Evolutionary conservation across 2,888 invertebrate species (phyloP).

Genomic region (Amphipoea oculea): DNA sequence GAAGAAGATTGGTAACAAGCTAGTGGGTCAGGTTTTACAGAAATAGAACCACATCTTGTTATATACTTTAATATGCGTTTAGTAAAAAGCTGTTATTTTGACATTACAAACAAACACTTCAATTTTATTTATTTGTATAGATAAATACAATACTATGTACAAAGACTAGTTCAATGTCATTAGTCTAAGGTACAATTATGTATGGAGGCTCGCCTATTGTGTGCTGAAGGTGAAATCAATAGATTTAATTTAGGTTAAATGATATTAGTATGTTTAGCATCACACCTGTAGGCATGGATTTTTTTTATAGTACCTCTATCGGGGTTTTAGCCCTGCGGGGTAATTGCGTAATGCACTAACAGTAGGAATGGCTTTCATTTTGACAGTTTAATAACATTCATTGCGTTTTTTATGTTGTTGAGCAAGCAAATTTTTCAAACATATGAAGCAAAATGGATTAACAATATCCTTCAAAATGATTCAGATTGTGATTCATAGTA

Average conservation of each 20-base stretch:
- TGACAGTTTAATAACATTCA: background rate
- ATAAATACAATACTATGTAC: background rate
- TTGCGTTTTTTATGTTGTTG: no score
- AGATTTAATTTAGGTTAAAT: constrained; percentile 19
- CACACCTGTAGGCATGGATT: background rate
- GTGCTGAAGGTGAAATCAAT: constrained; percentile 27
- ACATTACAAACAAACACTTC: no score
- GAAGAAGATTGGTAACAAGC: background rate
- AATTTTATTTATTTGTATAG: background rate
- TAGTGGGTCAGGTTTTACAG: constrained; percentile 9
- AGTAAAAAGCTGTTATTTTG: no score
- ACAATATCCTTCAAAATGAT: no score
- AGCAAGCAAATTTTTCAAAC: no score
- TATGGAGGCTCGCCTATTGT: background rate
- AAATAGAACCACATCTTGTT: constrained; percentile 19
- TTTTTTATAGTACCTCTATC: background rate
- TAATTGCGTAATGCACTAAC: background rate
- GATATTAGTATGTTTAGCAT: background rate
- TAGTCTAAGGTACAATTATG: background rate
- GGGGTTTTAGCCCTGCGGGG: background rate
- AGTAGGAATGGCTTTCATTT: background rate
- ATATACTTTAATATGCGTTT: background rate
- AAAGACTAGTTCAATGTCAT: constrained; percentile 11
- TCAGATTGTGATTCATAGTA: background rate
- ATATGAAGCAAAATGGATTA: no score